Evolutionary conservation across 2,888 invertebrate species (phyloP).

Genomic region (Apodemia hepburni): DNA sequence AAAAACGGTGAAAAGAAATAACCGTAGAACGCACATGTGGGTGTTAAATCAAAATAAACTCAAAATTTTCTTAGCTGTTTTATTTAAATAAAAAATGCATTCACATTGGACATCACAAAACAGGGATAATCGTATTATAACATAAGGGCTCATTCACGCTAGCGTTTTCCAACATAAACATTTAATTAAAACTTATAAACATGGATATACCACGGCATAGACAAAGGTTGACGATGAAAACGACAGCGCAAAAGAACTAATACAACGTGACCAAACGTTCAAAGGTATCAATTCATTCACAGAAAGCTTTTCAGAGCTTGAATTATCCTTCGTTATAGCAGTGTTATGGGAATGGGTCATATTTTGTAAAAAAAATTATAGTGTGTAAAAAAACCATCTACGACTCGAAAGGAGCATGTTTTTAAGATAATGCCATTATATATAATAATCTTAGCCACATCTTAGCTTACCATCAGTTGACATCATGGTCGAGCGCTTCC

Average conservation of each 20-base stretch:
- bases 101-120: constrained; percentile 24
- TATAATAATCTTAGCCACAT: too few relatives aligned
- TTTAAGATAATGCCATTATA: too few relatives aligned
- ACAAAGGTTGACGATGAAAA: not conserved
- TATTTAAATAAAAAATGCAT: constrained; percentile 34
- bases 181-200: too few relatives aligned
- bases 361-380: not conserved
- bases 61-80: constrained; percentile 27
- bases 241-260: not conserved
- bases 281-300: not conserved
- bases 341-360: not conserved
- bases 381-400: too few relatives aligned
- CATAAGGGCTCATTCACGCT: not conserved
- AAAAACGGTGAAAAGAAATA: too few relatives aligned
- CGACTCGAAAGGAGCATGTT: too few relatives aligned
- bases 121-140: constrained; percentile 1
- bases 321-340: not conserved
- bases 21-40: not conserved
- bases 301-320: not conserved
- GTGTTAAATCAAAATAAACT: not conserved
- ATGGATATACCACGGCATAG: not conserved
- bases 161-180: not conserved
- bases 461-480: too few relatives aligned
- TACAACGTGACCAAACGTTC: not conserved
- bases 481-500: too few relatives aligned